Evolutionary conservation across 2,888 invertebrate genomes (phyloP), one percentile per base, ranked within the genome.

Genomic region (Diarsia mendica): DNA sequence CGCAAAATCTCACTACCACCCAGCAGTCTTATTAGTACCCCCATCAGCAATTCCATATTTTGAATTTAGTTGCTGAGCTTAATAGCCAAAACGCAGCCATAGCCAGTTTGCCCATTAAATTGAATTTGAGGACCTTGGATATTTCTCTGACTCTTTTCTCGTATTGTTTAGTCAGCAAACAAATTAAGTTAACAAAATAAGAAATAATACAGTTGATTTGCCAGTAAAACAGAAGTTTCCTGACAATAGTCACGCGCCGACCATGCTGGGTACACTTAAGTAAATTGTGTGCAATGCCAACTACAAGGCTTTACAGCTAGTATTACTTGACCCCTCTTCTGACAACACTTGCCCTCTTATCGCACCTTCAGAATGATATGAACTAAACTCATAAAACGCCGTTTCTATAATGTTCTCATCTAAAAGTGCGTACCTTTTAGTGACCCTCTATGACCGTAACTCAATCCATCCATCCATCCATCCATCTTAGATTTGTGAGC

Each of bases 221-320:
- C 28, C 3, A 55, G 33, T 28, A 23, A 44, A 53, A 75, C 58
- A 72, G n/a, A 65, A 51, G 61, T 69, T 72, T 75, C 69, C 82
- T 81, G 76, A 28, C 49, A 61, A 61, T 58, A 15, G 8, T 84
- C 75, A 80, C 66, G 70, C 75, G 63, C 44, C 44, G 39, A 10
- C 44, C n/a, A 44, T 15, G 55, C 33, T 39, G 49, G 28, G 64
- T 28, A 77, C 77, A 83, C 55, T 75, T 83, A 80, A 80, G 77
- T 77, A 83, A 83, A 86, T 72, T 73, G 63, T 70, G 72, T 64
- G 51, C 86, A 84, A 83, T 85, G 84, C 79, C 73, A 83, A 58
- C 39, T 28, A 53, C 84, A 83, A 85, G 85, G 85, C 11, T 67
- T 11, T n/a, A 53, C 53, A 15, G 39, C 39, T 8, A 39, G 39